phyloP scores from a whole-genome alignment of 2,888 invertebrate genomes.

The Stictocephala bisonia region DNA sequence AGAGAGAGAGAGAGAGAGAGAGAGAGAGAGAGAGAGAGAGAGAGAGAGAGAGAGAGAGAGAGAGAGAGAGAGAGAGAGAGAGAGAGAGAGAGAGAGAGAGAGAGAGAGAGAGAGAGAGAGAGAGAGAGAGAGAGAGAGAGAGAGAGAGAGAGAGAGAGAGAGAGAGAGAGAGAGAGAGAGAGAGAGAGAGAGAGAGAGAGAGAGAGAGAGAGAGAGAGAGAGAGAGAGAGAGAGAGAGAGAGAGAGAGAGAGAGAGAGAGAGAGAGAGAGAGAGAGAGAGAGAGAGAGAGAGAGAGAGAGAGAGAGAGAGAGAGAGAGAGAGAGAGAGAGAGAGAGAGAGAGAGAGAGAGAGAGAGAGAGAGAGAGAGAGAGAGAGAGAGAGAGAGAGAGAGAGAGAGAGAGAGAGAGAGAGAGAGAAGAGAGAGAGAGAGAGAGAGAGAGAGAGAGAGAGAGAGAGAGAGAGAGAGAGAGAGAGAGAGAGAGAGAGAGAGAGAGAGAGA shows the following conservation, averaged over 20 bases:
- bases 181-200: too few species aligned
- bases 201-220: conserved; percentile 45
- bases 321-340: neutral
- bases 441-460: conserved; percentile 21
- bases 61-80: conserved; percentile 1
- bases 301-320: neutral
- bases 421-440: conserved; percentile 22
- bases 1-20: conserved; percentile 17
- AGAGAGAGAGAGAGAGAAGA: conserved; percentile 14
- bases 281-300: neutral
- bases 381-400: neutral
- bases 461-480: too few species aligned
- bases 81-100: conserved; percentile 23
- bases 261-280: neutral
- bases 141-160: conserved; percentile 12
- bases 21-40: conserved; percentile 40
- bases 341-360: neutral
- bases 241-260: neutral
- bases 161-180: conserved; percentile 39
- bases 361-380: neutral
- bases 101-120: conserved; percentile 17
- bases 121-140: conserved; percentile 37
- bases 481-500: too few species aligned
- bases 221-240: neutral
- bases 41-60: conserved; percentile 36